Conservation (phyloP, 2,113 vertebrate genomes). For the Serilophus lunatus region DNA sequence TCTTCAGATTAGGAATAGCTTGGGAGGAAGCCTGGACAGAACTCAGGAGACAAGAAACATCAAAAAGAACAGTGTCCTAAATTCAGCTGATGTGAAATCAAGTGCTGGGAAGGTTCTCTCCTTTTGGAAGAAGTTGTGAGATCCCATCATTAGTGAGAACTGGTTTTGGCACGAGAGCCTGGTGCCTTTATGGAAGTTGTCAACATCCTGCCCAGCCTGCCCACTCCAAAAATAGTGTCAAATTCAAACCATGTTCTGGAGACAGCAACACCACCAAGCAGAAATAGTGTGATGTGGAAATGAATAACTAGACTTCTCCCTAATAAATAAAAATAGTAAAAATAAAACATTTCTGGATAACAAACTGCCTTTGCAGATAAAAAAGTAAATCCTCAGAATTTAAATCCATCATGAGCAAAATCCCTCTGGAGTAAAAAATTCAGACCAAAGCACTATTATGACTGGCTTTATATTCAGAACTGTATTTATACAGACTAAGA, state of each 20-base stretch:
- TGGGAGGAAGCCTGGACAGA: background rate
- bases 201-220: background rate
- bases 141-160: background rate
- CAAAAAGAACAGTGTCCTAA: background rate
- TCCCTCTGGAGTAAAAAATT: background rate
- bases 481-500: slow-evolving; percentile 44
- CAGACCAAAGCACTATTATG: background rate
- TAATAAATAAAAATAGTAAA: slow-evolving; percentile 31
- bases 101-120: background rate
- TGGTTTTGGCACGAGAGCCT: background rate
- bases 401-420: slow-evolving; percentile 26
- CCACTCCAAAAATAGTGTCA: background rate
- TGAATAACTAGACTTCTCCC: background rate
- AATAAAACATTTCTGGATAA: background rate
- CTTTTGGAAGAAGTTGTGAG: background rate
- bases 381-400: slow-evolving; percentile 33
- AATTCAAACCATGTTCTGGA: background rate
- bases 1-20: background rate
- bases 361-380: slow-evolving; percentile 17
- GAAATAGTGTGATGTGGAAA: background rate
- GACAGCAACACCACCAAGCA: background rate
- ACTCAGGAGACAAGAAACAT: background rate
- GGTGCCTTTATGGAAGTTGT: background rate
- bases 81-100: background rate
- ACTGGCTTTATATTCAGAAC: slow-evolving; percentile 26